Percentiles rank a stretch among this genome's conserved stretches.
These are phyloP conservation scores for Aramus guarauna DNA, from an alignment of 2,113 vertebrate genomes.

Conservation along the genomic window DNA sequence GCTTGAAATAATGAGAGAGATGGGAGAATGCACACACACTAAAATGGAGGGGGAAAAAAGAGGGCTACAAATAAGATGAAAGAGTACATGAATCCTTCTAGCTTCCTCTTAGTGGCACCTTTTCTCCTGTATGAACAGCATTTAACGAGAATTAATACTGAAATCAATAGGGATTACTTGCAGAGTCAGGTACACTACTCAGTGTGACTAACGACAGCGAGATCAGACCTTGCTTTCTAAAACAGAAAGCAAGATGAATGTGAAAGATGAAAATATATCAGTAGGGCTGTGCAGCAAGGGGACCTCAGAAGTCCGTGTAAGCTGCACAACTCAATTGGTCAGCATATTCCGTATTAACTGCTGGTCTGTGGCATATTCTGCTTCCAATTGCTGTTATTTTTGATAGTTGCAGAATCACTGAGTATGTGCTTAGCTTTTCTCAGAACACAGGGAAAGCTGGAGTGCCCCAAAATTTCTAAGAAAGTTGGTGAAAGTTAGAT, in stretches of 20 bases:
- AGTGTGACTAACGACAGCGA: background rate
- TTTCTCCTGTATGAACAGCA: background rate
- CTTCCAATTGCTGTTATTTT: background rate
- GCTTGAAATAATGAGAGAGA: background rate
- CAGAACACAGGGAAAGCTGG: background rate
- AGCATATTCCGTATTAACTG: background rate
- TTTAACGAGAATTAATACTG: slow-evolving; percentile 45
- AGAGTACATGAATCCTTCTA: background rate
- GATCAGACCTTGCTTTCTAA: background rate
- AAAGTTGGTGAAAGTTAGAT: background rate
- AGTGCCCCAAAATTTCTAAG: background rate
- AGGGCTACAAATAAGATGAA: background rate
- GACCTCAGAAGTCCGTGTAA: background rate
- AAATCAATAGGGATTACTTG: slow-evolving; percentile 15
- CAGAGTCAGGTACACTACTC: background rate
- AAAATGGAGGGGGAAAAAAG: background rate
- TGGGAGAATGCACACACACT: background rate
- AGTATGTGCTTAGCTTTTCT: background rate
- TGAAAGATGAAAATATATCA: background rate
- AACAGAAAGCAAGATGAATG: background rate
- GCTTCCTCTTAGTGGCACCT: background rate
- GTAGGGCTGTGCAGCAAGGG: background rate
- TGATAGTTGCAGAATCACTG: background rate
- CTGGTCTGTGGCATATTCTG: background rate
- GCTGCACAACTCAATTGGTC: background rate